These are phyloP conservation scores for Hydrotaea cyrtoneurina DNA, from an alignment of 2,888 invertebrate species.

Conservation along the genomic window DNA sequence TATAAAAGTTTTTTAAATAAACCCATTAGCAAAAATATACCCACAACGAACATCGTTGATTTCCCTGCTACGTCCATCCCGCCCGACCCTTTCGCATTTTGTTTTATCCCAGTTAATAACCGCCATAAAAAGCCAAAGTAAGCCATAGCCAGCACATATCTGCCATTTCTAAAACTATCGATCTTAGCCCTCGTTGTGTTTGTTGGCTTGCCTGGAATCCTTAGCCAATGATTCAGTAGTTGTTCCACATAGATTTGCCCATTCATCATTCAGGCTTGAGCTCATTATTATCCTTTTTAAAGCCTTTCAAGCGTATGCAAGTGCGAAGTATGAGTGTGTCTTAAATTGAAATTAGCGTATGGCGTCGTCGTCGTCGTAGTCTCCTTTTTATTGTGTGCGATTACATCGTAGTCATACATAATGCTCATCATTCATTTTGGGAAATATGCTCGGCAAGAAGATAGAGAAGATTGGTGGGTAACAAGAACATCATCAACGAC, in stretches of 20 bases:
- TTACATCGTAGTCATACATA: conserved; percentile 56
- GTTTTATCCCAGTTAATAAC: conserved; percentile 46
- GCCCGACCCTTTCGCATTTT: conserved; percentile 7
- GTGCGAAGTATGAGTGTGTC: conserved; percentile 1
- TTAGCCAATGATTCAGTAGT: conserved; percentile 20
- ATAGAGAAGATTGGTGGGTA: no score
- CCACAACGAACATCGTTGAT: not conserved
- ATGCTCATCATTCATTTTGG: conserved; percentile 61
- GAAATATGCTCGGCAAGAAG: not conserved
- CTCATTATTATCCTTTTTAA: conserved; percentile 52
- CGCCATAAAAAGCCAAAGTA: conserved; percentile 12
- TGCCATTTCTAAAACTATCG: conserved; percentile 1
- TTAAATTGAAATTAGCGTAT: conserved; percentile 41
- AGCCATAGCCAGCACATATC: conserved; percentile 9
- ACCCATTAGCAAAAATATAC: conserved; percentile 50
- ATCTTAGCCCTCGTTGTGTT: not conserved
- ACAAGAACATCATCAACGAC: not conserved
- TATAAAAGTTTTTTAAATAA: conserved; percentile 34
- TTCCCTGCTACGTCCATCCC: not conserved
- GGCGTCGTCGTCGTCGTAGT: conserved; percentile 57
- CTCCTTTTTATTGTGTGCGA: conserved; percentile 9
- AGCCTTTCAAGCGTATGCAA: not conserved
- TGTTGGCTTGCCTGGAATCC: not conserved
- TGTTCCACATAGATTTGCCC: conserved; percentile 22
- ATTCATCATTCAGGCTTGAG: conserved; percentile 59